phyloP scores from a whole-genome alignment of 2,113 vertebrate genomes.

The Macheiramphus alcinus region DNA sequence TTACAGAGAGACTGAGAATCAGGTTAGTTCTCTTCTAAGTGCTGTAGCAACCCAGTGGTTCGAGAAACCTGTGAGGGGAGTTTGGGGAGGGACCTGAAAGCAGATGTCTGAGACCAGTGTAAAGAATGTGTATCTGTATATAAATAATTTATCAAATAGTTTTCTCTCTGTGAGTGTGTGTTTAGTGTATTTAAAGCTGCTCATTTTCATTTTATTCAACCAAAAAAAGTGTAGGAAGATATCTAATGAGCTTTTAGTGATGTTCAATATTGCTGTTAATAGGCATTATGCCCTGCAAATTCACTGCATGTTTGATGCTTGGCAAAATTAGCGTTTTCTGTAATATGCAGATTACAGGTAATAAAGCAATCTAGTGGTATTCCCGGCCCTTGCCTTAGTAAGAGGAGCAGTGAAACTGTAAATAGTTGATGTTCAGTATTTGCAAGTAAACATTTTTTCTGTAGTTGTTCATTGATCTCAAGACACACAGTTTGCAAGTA shows the following conservation, averaged over 20 bases:
- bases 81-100: conserved; percentile 40
- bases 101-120: conserved; percentile 81
- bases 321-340: conserved; percentile 80
- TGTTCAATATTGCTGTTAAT: conserved; percentile 89
- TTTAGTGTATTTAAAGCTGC: conserved; percentile 86
- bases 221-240: conserved; percentile 76
- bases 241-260: conserved; percentile 82
- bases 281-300: conserved; percentile 80
- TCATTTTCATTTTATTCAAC: conserved; percentile 81
- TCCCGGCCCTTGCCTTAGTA: conserved; percentile 78
- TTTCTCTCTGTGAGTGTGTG: conserved; percentile 76
- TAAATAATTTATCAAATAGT: conserved; percentile 84
- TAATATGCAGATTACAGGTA: conserved; percentile 69
- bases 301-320: conserved; percentile 93
- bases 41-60: conserved; percentile 76
- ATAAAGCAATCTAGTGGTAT: conserved; percentile 79
- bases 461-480: conserved; percentile 76
- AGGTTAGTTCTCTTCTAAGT: conserved; percentile 69
- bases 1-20: conserved; percentile 79
- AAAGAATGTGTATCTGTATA: conserved; percentile 95
- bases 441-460: conserved; percentile 78
- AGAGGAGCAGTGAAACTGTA: conserved; percentile 85
- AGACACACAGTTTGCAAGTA: conserved; percentile 69
- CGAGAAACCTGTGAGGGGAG: conserved; percentile 73
- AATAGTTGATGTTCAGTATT: conserved; percentile 94